Evolutionary conservation across 2,113 vertebrate species (phyloP).

Genomic region (Hassar affinis): DNA sequence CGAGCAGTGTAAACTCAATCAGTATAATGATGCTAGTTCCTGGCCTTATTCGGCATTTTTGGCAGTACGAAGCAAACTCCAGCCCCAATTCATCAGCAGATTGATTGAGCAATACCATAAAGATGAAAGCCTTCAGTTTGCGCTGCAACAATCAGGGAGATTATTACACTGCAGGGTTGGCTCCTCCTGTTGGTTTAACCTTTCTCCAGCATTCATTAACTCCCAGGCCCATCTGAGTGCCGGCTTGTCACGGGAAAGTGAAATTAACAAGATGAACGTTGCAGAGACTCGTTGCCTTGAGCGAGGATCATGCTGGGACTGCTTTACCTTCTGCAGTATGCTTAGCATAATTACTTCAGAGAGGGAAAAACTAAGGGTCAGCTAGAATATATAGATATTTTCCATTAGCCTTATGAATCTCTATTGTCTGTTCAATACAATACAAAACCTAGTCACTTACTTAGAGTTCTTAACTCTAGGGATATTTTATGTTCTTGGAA

Average conservation of each 20-base stretch:
- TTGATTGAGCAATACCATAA: conserved; percentile 67
- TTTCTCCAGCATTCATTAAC: conserved; percentile 76
- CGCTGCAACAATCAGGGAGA: conserved; percentile 61
- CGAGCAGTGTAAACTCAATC: conserved; percentile 40
- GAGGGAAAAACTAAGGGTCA: conserved; percentile 38
- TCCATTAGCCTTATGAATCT: conserved; percentile 5
- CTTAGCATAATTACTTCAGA: conserved; percentile 47
- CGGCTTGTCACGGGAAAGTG: conserved; percentile 63
- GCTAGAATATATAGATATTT: conserved; percentile 29
- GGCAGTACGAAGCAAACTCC: conserved; percentile 50
- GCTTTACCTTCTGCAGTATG: conserved; percentile 16
- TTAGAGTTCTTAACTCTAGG: background rate
- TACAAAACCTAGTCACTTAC: background rate
- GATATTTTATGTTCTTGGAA: background rate
- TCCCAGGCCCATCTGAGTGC: conserved; percentile 64
- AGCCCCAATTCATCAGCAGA: conserved; percentile 67
- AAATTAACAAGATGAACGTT: conserved; percentile 50
- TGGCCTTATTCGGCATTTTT: conserved; percentile 35
- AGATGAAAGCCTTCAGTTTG: conserved; percentile 61
- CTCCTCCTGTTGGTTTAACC: conserved; percentile 79
- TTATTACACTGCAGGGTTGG: conserved; percentile 68
- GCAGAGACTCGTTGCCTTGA: conserved; percentile 38
- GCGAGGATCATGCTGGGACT: conserved; percentile 39
- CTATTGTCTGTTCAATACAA: background rate
- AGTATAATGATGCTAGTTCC: conserved; percentile 47